These are phyloP conservation scores for Ditylenchus weischeri DNA, from an alignment of 2,888 invertebrate genomes.

Conservation along the genomic window DNA sequence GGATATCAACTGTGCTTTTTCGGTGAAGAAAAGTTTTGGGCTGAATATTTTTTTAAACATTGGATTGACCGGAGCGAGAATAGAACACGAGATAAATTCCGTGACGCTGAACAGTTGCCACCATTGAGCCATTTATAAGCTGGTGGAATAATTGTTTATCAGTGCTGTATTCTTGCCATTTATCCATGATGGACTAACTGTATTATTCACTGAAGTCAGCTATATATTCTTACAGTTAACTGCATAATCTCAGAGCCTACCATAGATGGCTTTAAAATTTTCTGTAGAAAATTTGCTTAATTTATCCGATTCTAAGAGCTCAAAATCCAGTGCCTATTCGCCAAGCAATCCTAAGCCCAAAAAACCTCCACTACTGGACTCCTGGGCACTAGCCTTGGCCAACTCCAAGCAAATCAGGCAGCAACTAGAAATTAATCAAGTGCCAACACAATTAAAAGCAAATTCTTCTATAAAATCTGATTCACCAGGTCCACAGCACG, in stretches of 20 bases:
- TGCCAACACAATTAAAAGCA: background rate
- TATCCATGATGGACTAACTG: too few relatives aligned
- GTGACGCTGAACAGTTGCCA: too few relatives aligned
- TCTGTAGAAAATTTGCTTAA: constrained; percentile 22
- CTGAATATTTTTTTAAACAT: too few relatives aligned
- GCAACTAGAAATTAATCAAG: background rate
- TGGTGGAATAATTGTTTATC: too few relatives aligned
- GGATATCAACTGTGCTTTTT: too few relatives aligned
- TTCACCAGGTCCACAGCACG: background rate
- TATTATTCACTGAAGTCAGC: background rate
- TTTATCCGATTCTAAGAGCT: constrained; percentile 1
- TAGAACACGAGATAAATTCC: too few relatives aligned
- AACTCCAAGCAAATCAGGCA: background rate
- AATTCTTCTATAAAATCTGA: background rate
- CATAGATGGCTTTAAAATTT: constrained; percentile 15
- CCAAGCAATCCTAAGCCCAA: background rate
- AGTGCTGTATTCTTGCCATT: too few relatives aligned
- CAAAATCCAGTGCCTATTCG: background rate
- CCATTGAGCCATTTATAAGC: too few relatives aligned
- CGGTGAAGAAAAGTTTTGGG: too few relatives aligned
- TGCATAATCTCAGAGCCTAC: background rate
- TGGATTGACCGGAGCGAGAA: too few relatives aligned
- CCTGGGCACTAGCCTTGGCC: constrained; percentile 3
- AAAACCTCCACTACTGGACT: background rate
- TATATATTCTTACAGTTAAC: background rate